Evolutionary conservation across 2,797 vertebrate species (phyloP), one percentile per base, ranked within the genome.

Genomic region (Columba guinea): DNA sequence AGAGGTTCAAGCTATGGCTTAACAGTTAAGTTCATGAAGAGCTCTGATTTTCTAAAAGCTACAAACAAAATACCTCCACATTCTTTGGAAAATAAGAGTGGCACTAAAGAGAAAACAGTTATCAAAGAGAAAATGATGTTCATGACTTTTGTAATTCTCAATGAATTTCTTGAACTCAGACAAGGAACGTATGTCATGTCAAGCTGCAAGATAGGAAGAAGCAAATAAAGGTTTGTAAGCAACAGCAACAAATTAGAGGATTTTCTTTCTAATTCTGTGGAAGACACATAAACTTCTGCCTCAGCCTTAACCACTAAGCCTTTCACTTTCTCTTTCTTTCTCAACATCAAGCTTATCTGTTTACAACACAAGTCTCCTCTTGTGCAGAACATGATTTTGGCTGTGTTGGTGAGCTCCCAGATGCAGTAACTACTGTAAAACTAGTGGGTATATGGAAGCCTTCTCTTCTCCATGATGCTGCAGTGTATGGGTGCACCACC

Each of bases 241-340:
- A 86, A 51, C 22, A 59, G 21, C 22, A 68, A 60, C 32, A 73
- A 90, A 89, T 52, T 19, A n/a, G 75, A 71, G 35, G 2, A 19
- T 65, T 89, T 90, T 91, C 15, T 68, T 88, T 77, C 39, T 52
- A 52, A 19, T 78, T 73, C 46, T 73, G 10, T 73, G 44, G 32
- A 74, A 83, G 26, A 71, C 55, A 23, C 18, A 5, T 10, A 71
- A 37, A 10, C 24, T 75, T 44, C 10, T 69, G 11, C 69, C 86
- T 69, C 78, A 49, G 48, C 39, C 63, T 59, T 55, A 34, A 53
- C 18, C 30, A 69, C 14, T n/a, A 48, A 51, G 18, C 26, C 8
- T 88, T 93, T 89, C 52, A 32, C 59, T 94, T 93, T 90, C 67
- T 68, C 24, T 89, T 93, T 79, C 69, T 81, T 75, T 77, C 35